Base-by-base conservation (phyloP, 2,888 invertebrate species). In the Nudaria mundana region DNA sequence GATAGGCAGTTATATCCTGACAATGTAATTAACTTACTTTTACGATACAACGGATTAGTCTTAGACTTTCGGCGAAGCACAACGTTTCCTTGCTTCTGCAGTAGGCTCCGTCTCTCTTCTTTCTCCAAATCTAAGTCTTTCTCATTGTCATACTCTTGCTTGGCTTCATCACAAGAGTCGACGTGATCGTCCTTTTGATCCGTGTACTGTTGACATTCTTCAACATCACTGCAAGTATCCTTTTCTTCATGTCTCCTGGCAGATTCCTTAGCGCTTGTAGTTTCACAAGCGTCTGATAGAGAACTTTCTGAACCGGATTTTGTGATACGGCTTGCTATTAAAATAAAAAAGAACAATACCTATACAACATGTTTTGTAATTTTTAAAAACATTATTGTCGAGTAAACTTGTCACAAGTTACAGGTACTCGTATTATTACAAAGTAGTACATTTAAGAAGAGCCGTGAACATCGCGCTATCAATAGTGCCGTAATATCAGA, bases 271-370 rank as follows among this genome's bases (percentile, higher is more conserved):
- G 93, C 91, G 66, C 93, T 94, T 15, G 59, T 59, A 0, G 85
- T 87, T 46, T 91, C 91, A 32, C 91, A 93, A 0, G 93, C 92
- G 65, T 96, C 96, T 0, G 96, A 96, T 35, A 96, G 87, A 49
- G 96, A 96, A 66, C 96, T 96, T 66, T 96, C 97, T 0, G 96
- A 96, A n/a, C 93, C 95, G 13, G 96, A 96, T 82, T 96, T 96
- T 34, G 91, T 91, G 34, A 95, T 72, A 36, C 69, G 72, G 3
- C 78, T 82, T 11, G 30, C 58, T 48, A 31, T 30, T 6, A 5
- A 24, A n/a, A 24, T 11, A 12, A 1, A n/a, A n/a, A n/a, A n/a
- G n/a, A n/a, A n/a, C n/a, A n/a, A n/a, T n/a, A n/a, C n/a, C n/a
- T n/a, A n/a, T n/a, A n/a, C n/a, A n/a, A n/a, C n/a, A n/a, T n/a